These are phyloP conservation scores for Acridotheres tristis DNA, from an alignment of 2,797 vertebrate species.

Conservation along the genomic window DNA sequence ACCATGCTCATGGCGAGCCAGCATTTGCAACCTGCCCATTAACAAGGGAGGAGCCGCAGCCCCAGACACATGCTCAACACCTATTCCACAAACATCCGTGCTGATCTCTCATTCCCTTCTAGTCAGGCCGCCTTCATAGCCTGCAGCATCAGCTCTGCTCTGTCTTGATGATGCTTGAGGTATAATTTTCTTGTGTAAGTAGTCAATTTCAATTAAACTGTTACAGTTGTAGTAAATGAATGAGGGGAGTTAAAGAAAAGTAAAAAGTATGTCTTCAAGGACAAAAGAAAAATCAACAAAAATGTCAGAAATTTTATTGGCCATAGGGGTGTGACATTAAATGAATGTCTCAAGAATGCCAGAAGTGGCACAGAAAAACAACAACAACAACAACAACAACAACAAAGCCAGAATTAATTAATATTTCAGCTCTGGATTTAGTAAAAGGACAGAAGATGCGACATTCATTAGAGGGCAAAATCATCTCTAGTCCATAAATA, in stretches of 20 bases:
- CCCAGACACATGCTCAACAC: not conserved
- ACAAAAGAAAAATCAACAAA: not conserved
- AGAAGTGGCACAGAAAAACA: not conserved
- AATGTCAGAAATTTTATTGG: not conserved
- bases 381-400: not conserved
- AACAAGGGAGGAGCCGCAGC: not conserved
- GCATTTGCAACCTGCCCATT: not conserved
- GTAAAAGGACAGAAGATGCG: not conserved
- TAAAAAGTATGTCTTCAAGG: not conserved
- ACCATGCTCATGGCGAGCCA: not conserved
- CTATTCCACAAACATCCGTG: not conserved
- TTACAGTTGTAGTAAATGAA: not conserved
- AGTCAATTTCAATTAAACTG: not conserved
- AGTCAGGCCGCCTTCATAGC: not conserved
- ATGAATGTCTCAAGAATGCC: not conserved
- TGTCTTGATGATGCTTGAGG: not conserved
- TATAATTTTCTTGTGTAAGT: not conserved
- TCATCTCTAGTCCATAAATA: not conserved
- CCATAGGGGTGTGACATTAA: not conserved
- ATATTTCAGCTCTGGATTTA: not conserved
- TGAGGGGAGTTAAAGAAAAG: not conserved
- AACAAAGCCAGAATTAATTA: not conserved
- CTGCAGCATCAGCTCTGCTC: not conserved
- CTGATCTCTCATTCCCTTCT: not conserved
- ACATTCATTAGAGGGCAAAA: not conserved